Base-by-base conservation (phyloP, 2,797 vertebrate species). In the Semotilus atromaculatus region DNA sequence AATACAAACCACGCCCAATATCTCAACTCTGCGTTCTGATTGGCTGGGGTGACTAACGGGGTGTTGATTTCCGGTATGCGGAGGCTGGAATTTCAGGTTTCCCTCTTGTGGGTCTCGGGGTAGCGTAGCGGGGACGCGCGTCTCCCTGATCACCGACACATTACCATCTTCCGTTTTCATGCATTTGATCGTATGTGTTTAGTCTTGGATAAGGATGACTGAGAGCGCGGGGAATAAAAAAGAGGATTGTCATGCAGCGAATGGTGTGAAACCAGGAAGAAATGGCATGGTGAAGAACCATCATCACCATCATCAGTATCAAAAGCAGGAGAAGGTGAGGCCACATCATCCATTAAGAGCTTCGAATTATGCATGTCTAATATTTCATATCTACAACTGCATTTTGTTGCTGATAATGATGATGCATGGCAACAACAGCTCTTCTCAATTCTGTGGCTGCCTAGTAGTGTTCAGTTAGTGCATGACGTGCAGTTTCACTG, bases 61-160 rank as follows among this genome's bases (percentile, higher is more conserved):
- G 92, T 89, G 93, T 93, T 81, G 58, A 91, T 91, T 94, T 95
- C 92, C 92, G 92, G 91, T 90, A 79, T 91, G 45, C 86, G 26
- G 87, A 53, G 88, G 81, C 82, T 90, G 91, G 89, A 91, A 91
- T 92, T 92, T 91, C 89, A 93, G 88, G 91, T 94, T 92, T 78
- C 51, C 81, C 72, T 23, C 66, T 80, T 26, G 74, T 58, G 75
- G 48, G 53, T 84, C 62, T 81, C 48, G n/a, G 34, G 31, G 80
- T 80, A 89, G 67, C 83, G 81, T 81, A 89, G 64, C 85, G 81
- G 88, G 84, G 67, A 86, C 90, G 88, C 90, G 88, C 89, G 89
- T 89, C 84, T 87, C 91, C 88, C 89, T 88, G 86, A 29, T 62
- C 62, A 58, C 81, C 72, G 81, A 14, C 84, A 74, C 85, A 76